phyloP scores from a whole-genome alignment of 2,888 invertebrate genomes.

The Myopa tessellatipennis region DNA sequence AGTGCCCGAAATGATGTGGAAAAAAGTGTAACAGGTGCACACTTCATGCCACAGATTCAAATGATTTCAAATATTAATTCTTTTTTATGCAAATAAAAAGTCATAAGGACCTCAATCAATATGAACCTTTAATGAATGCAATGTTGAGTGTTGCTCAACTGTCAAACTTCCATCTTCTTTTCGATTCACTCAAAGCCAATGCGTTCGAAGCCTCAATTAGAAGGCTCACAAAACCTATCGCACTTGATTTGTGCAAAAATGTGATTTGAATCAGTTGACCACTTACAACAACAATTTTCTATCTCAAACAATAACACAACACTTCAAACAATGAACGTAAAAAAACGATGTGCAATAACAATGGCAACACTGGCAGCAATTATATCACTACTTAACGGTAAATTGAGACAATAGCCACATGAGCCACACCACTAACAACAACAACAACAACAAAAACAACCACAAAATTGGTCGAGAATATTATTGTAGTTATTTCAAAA shows the following conservation, averaged over 20 bases:
- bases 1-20: background rate
- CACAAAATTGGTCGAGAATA: slow-evolving; percentile 42
- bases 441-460: slow-evolving; percentile 35
- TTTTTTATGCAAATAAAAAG: background rate
- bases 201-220: too few relatives aligned
- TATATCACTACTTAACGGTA: slow-evolving; percentile 53
- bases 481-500: slow-evolving; percentile 63
- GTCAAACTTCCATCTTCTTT: too few relatives aligned
- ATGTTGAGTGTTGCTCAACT: too few relatives aligned
- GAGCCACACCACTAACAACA: slow-evolving; percentile 49
- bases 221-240: too few relatives aligned
- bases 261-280: too few relatives aligned
- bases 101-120: too few relatives aligned
- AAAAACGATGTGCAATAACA: slow-evolving; percentile 48
- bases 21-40: slow-evolving; percentile 24
- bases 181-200: too few relatives aligned
- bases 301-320: background rate
- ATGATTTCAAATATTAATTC: slow-evolving; percentile 43
- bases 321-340: background rate
- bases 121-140: too few relatives aligned
- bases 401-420: slow-evolving; percentile 59
- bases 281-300: background rate
- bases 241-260: too few relatives aligned
- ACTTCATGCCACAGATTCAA: slow-evolving; percentile 40
- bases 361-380: slow-evolving; percentile 47